Evolutionary conservation across 2,797 vertebrate species (phyloP).

Genomic region (Falco biarmicus): DNA sequence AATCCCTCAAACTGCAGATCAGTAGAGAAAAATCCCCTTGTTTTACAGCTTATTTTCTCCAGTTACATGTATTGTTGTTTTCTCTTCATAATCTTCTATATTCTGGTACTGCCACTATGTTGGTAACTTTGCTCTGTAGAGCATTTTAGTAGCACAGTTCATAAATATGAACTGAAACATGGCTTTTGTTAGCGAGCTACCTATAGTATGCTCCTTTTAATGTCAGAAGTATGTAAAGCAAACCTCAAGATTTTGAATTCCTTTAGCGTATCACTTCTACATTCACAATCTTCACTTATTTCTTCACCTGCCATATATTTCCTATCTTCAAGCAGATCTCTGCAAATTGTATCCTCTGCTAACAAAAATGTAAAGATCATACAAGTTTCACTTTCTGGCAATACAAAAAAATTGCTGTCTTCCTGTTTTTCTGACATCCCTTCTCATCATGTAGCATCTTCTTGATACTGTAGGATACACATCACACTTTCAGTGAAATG

Average conservation of each 20-base stretch:
- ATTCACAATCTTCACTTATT: not conserved
- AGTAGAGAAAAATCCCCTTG: not conserved
- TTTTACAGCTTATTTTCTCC: not conserved
- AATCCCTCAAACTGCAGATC: not conserved
- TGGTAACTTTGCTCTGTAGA: not conserved
- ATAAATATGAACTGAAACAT: not conserved
- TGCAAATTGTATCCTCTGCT: not conserved
- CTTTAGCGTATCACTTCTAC: not conserved
- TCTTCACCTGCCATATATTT: not conserved
- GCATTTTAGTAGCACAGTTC: not conserved
- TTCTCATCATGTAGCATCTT: not conserved
- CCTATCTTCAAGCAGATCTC: constrained; percentile 22
- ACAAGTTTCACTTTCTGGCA: constrained; percentile 22
- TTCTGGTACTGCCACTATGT: not conserved
- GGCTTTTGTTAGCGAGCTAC: not conserved
- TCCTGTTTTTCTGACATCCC: not conserved
- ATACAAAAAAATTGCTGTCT: constrained; percentile 1
- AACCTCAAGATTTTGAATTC: constrained; percentile 23
- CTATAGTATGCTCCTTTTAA: not conserved
- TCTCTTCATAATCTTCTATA: not conserved
- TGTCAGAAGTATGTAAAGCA: not conserved
- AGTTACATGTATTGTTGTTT: not conserved
- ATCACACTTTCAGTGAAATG: not conserved
- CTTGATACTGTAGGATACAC: not conserved
- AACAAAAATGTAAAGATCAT: not conserved